Conservation (phyloP, 2,113 vertebrate species). For the Hassar affinis region DNA sequence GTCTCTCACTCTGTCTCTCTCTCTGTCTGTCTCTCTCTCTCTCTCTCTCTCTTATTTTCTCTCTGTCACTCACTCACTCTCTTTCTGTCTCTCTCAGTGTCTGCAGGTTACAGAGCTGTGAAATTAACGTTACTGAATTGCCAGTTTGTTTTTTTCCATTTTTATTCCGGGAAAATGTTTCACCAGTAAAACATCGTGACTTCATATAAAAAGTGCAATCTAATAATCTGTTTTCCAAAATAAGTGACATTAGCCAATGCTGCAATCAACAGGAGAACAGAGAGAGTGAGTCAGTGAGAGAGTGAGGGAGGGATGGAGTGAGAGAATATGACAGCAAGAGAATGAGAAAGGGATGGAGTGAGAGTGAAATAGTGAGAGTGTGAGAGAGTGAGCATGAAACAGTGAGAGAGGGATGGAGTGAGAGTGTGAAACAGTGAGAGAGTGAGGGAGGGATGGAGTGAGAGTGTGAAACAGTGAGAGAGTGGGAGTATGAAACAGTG, state of each 20-base stretch:
- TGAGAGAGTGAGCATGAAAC: not conserved
- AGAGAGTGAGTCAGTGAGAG: not conserved
- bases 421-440: too few relatives aligned
- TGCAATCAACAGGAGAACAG: too few relatives aligned
- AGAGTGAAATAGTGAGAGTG: not conserved
- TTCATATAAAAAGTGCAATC: not conserved
- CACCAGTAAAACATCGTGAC: constrained; percentile 11
- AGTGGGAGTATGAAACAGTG: too few relatives aligned
- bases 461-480: too few relatives aligned
- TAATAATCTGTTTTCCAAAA: not conserved
- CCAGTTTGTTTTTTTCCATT: constrained; percentile 6
- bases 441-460: too few relatives aligned
- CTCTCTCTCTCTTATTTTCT: too few relatives aligned
- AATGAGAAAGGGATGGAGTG: not conserved
- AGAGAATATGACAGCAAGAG: not conserved
- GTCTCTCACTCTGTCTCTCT: too few relatives aligned
- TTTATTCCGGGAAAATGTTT: constrained; percentile 12
- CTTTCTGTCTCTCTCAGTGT: not conserved
- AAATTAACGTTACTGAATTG: not conserved
- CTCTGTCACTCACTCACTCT: too few relatives aligned
- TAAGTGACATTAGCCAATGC: not conserved
- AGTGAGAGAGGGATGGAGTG: too few relatives aligned
- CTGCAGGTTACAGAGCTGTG: not conserved
- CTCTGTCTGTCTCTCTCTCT: too few relatives aligned
- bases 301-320: not conserved